Conservation (phyloP, 1,140 invertebrate species). For the Asobara japonica region DNA sequence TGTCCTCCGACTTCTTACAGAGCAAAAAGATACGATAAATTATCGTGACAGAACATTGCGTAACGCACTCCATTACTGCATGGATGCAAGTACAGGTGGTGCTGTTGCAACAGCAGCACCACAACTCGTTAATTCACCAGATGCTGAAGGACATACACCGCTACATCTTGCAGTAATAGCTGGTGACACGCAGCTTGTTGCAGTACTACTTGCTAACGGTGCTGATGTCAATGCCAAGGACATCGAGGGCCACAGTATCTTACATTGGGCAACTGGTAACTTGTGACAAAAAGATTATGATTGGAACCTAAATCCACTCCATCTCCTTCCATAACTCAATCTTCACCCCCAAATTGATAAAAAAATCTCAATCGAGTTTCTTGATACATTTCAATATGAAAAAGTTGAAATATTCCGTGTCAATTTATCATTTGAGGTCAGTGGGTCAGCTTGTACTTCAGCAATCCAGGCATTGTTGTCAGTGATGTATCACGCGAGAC, state of each 20-base stretch:
- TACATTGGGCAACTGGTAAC: slow-evolving; percentile 97
- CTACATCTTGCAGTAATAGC: slow-evolving; percentile 93
- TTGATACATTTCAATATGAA: too few relatives aligned
- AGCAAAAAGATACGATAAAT: slow-evolving; percentile 61
- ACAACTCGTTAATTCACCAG: slow-evolving; percentile 80
- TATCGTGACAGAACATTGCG: slow-evolving; percentile 84
- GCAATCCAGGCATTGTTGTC: slow-evolving; percentile 50
- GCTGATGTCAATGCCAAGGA: slow-evolving; percentile 91
- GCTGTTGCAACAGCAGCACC: slow-evolving; percentile 80
- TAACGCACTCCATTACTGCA: slow-evolving; percentile 92
- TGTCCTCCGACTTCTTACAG: slow-evolving; percentile 67
- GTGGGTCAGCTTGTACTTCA: slow-evolving; percentile 51
- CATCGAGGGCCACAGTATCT: slow-evolving; percentile 93
- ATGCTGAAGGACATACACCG: slow-evolving; percentile 93
- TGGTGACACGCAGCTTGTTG: slow-evolving; percentile 84
- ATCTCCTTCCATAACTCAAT: too few relatives aligned
- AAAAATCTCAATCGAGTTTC: too few relatives aligned
- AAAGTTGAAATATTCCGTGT: too few relatives aligned
- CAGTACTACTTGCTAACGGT: slow-evolving; percentile 80
- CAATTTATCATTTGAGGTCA: slow-evolving; percentile 58
- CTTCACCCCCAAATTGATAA: too few relatives aligned
- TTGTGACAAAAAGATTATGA: too few relatives aligned
- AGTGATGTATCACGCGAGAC: slow-evolving; percentile 54
- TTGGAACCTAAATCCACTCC: too few relatives aligned
- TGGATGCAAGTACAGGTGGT: slow-evolving; percentile 78